Conservation (phyloP, 2,888 invertebrate species). For the Camponotus fellah region DNA sequence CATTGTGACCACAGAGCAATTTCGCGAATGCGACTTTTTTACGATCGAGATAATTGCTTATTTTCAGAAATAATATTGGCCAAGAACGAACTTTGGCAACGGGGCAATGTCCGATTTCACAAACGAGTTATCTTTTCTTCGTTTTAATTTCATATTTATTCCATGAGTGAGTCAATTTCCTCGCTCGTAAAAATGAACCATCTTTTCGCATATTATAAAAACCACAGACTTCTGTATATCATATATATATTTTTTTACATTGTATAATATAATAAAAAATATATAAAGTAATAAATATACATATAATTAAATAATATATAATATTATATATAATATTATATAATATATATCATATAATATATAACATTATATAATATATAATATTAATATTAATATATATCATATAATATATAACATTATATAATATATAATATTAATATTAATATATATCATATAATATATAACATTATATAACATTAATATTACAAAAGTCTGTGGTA, state of each 20-base stretch:
- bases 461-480: too few relatives aligned
- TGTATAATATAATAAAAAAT: too few relatives aligned
- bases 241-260: too few relatives aligned
- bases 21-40: background rate
- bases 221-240: background rate
- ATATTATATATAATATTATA: too few relatives aligned
- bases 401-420: too few relatives aligned
- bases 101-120: background rate
- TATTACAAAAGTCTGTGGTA: background rate
- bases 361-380: too few relatives aligned
- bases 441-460: too few relatives aligned
- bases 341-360: too few relatives aligned
- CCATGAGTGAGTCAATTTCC: background rate
- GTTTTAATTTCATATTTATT: slow-evolving; percentile 4
- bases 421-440: too few relatives aligned
- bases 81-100: background rate
- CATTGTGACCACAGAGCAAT: background rate
- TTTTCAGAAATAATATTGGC: background rate
- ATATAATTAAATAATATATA: too few relatives aligned
- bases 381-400: too few relatives aligned
- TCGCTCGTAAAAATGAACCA: background rate
- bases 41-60: background rate
- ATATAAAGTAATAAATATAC: too few relatives aligned
- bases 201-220: background rate
- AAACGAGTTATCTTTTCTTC: background rate